Base-by-base conservation (phyloP, 2,888 invertebrate genomes). In the Plebejus argus region DNA sequence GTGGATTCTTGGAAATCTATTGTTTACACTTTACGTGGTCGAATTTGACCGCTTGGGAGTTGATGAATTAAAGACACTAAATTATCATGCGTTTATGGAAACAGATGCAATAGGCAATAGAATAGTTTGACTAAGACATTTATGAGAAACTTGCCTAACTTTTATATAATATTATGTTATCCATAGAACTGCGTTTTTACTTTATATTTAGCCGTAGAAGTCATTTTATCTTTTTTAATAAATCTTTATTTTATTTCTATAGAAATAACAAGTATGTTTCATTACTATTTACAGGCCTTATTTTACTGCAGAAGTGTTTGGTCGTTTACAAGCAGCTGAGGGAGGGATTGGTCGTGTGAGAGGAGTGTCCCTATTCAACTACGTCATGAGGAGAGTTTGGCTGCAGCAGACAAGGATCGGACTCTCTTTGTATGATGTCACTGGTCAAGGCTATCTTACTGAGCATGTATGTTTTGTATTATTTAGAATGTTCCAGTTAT, bases 311-410 rank as follows among this genome's bases (percentile, higher is more conserved):
- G 96, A 96, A 82, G 96, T 98, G 18, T 99, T 98, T 89, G 97
- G 98, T 0, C 97, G 98, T 81, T 93, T 99, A 4, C 97, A 98
- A 86, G 97, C 97, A 79, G 96, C 96, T 0, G 99, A 99, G 86
- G 96, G 97, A 0, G 96, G 97, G 83, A 85, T 92, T 0, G 98
- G 98, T 0, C 95, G 97, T 78, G 97, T 99, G 49, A 97, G 98
- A 28, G 98, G 98, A 23, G 97, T 97, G 88, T 97, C 98, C 0
- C 95, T 99, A 79, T 99, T 99, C 89, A 99, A 99, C 90, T 99
- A 99, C 86, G 97, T 98, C 0, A 98, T 99, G 98, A 95, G 98
- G 18, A 97, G 99, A 86, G 98, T 98, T 8, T 99, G 99, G 99
- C 92, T 98, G 74, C 97, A 98, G 85, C 99, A 99, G 91, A 99